Base-by-base conservation (phyloP, 1,140 invertebrate species). In the Calycopis cecrops region DNA sequence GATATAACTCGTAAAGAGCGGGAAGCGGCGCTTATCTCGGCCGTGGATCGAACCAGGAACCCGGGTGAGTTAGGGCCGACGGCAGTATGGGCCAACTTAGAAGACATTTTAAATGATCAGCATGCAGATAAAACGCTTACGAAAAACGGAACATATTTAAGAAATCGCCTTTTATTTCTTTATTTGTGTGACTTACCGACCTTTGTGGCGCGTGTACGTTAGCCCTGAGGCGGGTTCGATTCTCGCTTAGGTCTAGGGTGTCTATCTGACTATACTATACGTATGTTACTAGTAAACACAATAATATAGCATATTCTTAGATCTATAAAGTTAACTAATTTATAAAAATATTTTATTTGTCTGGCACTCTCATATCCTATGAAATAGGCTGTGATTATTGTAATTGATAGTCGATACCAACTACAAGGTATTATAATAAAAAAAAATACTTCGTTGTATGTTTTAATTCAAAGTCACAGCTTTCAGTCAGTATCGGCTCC, bases 41-140 rank as follows among this genome's bases (percentile, higher is more conserved):
- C 59, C 59, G 57, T 62, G 63, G 59, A 65, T 65, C 63, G 63
- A 65, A 62, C 63, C 59, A 56, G 63, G 63, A 65, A 63, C 48
- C 52, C 28, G 18, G 49, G 49, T 54, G 52, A 54, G 40, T 42
- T 54, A 54, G 42, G 44, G 52, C 52, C 52, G 38, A 54, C 38
- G 52, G 52, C 40, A 14, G 53, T 38, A 50, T 52, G 52, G 37
- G 44, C 54, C 35, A 49, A 48, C 34, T 52, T 57, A 33, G 17
- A 48, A 56, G 54, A 55, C 59, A 40, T 60, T 60, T 50, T 21
- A 51, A 51, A 51, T 18, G 49, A 37, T 38, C 14, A 35, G 17
- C 16, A 34, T 16, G 14, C 40, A 16, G 40, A 44, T 44, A 44
- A 44, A 44, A 9, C 9, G 40, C 40, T 44, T 17, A 16, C 40